phyloP scores from a whole-genome alignment of 1,140 invertebrate species.

The Cataglyphis hispanica region DNA sequence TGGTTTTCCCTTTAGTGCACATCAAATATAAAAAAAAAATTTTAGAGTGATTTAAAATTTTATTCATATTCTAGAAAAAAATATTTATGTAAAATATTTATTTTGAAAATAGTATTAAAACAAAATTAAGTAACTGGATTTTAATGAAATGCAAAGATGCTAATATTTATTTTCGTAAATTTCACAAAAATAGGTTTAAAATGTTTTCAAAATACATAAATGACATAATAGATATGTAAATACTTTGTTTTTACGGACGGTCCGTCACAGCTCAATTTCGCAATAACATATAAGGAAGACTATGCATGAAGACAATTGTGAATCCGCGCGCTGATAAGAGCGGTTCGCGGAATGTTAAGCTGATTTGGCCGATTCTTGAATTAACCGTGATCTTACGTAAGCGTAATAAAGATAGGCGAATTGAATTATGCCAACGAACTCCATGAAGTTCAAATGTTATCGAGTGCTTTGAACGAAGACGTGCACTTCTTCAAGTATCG shows the following conservation, averaged over 20 bases:
- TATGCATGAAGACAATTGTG: neutral
- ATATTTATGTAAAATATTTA: neutral
- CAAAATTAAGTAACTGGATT: neutral
- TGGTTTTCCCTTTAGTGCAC: too few species aligned
- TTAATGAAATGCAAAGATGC: neutral
- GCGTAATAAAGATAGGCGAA: conserved; percentile 44
- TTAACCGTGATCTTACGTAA: conserved; percentile 58
- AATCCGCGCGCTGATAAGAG: conserved; percentile 16
- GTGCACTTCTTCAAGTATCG: neutral
- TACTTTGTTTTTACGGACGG: neutral
- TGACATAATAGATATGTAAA: neutral
- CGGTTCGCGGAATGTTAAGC: neutral
- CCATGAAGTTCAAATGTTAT: conserved; percentile 66
- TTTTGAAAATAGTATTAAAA: neutral
- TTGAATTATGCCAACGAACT: conserved; percentile 64
- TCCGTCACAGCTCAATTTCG: conserved; percentile 5
- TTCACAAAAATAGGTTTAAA: neutral
- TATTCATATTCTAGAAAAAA: neutral
- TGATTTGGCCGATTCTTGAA: conserved; percentile 36
- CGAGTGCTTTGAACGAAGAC: neutral
- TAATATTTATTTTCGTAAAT: neutral
- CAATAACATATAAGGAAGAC: neutral
- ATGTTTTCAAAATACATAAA: neutral
- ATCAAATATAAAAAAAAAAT: too few species aligned
- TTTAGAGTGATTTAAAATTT: too few species aligned